Conservation (phyloP, 1,140 invertebrate species). For the Parapsyche elsis region DNA sequence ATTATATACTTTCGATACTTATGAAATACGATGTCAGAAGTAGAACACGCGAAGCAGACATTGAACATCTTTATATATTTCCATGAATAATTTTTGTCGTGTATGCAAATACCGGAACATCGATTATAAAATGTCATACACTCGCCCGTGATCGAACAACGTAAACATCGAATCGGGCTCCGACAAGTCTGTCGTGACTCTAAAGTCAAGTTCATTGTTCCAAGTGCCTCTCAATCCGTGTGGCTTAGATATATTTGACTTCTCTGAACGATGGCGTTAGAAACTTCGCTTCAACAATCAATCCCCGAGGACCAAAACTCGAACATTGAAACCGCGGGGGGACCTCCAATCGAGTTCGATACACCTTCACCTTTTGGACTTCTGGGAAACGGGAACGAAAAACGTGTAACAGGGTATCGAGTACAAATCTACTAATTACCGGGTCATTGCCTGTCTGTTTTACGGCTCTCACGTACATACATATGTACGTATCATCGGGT, state of each 20-base stretch:
- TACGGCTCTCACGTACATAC: no score
- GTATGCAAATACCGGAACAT: neutral
- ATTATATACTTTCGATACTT: neutral
- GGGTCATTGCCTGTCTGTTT: no score
- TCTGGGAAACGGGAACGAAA: neutral
- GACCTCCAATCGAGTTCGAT: constrained; percentile 6
- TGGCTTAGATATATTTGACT: constrained; percentile 27
- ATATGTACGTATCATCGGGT: no score
- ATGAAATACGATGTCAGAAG: neutral
- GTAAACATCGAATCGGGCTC: constrained; percentile 6
- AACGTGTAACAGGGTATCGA: neutral
- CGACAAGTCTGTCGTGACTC: constrained; percentile 13
- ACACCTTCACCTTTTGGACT: neutral
- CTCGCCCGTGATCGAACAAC: neutral
- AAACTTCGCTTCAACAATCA: neutral
- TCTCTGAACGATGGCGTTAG: constrained; percentile 6
- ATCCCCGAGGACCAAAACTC: neutral
- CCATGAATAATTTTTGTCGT: neutral
- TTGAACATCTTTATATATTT: neutral
- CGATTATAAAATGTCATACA: neutral
- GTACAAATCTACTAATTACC: no score
- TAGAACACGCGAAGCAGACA: neutral
- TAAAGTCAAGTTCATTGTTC: constrained; percentile 11
- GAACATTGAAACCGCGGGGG: neutral
- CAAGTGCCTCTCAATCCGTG: neutral